Evolutionary conservation across 2,797 vertebrate species (phyloP), one percentile per base, ranked within the genome.

Genomic region (Glyptemys insculpta): DNA sequence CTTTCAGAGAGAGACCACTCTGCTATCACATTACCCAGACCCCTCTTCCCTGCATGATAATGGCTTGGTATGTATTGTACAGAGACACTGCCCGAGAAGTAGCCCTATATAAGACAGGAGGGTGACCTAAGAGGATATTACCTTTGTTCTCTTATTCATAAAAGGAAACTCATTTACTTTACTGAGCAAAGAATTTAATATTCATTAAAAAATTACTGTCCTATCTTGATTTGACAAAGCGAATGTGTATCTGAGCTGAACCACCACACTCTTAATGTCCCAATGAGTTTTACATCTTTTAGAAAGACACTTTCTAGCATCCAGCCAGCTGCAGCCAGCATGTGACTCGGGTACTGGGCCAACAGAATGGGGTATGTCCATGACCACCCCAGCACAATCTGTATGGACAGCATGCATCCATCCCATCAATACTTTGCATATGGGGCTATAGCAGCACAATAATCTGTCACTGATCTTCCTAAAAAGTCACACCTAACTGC

Each of bases 141-240:
- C 81, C 21, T 4, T 8, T 4, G n/a, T n/a, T 81, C 88, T 91
- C 59, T 56, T 62, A 1, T 21, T 56, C 62, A 47, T 7, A 78
- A 56, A 52, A 59, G 85, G 56, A 79, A 79, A 83, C 85, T 8
- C 2, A 44, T 78, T 0, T 3, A 2, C 31, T 41, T 49, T 27
- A 18, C 0, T 37, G 68, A 76, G n/a, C 0, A 27, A 31, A 79
- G 87, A n/a, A 80, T 53, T 53, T 80, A 53, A 53, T 80, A 79
- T 31, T 79, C 34, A n/a, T 23, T 12, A 23, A 49, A 54, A 79
- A 65, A 37, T 2, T n/a, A 12, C 79, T 76, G 47, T 21, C 49
- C 8, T 21, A 14, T 37, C 4, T 0, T 34, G 23, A 54, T 23
- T 52, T 83, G 49, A 0, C 53, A 44, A 0, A 4, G 14, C 6